Evolutionary conservation across 1,140 invertebrate genomes (phyloP), one percentile per base, ranked within the genome.

Genomic region (Lepidurus couesii): DNA sequence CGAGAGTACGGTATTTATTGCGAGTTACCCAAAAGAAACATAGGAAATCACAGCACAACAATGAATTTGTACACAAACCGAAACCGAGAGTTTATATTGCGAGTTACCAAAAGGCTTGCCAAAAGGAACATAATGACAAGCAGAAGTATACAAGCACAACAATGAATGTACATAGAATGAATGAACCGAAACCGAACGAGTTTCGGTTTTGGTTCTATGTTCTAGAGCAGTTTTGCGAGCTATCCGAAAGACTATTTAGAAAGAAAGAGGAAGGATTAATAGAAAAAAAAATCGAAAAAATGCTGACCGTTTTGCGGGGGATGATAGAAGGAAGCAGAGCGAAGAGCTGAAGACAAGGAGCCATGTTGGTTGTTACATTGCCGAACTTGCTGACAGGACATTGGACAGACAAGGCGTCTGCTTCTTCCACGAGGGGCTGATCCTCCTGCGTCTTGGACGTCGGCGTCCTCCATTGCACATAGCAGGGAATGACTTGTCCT

Each of bases 301-400:
- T 65, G 53, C 53, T 65, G 16, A 65, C 53, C 8, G 53, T 65
- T 65, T 65, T 65, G 16, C 53, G 6, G 53, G 53, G 53, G 53
- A 9, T 65, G 53, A 65, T 21, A 65, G 53, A 65, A 65, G 53
- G 53, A 65, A 65, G 53, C 53, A 65, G 53, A 65, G 53, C 53
- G 53, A 65, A 65, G 53, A 65, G 53, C 53, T 65, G 53, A 65
- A 65, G 53, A 65, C 53, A 65, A 65, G 53, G 53, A 65, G 53
- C 53, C 53, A 65, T 65, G 53, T 65, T 65, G 53, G 53, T 65
- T 65, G 53, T 65, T 65, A 65, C 53, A 65, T n/a, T 65, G 53
- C 53, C 53, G 53, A 65, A 10, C 53, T 65, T 65, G 53, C 53
- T 65, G 53, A 65, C 53, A 65, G 53, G 53, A 65, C 53, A 65